A percentile compares a stretch with the other conserved stretches of the same genome.
phyloP scores from a whole-genome alignment of 1,140 invertebrate species.

The Lasioglossum albipes region DNA sequence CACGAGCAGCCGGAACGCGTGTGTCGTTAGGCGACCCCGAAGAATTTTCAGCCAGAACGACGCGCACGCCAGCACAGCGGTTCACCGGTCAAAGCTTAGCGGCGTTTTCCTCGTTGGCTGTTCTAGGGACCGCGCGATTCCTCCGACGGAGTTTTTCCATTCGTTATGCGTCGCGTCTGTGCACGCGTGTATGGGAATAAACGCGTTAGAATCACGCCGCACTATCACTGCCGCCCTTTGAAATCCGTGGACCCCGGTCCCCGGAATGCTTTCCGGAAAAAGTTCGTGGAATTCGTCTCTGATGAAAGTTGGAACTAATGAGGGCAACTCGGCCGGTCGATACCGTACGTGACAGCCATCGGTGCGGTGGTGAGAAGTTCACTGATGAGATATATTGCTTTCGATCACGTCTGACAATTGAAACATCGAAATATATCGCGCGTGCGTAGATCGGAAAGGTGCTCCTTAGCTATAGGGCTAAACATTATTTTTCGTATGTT shows the following conservation, averaged over 20 bases:
- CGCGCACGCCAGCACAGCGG: slow-evolving; percentile 11
- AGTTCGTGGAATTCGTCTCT: not conserved
- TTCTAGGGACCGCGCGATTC: not conserved
- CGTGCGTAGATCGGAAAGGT: no score
- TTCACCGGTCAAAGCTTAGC: slow-evolving; percentile 43
- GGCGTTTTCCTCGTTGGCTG: slow-evolving; percentile 6
- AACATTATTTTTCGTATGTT: no score
- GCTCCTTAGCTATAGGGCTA: no score
- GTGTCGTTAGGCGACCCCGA: slow-evolving; percentile 21
- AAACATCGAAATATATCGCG: no score
- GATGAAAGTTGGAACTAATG: not conserved
- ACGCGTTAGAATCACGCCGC: not conserved
- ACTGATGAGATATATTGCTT: no score
- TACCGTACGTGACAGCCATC: no score
- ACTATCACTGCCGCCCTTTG: slow-evolving; percentile 9
- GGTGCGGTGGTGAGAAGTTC: no score
- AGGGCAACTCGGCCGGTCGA: not conserved
- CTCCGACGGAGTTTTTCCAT: slow-evolving; percentile 6
- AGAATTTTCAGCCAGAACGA: slow-evolving; percentile 20
- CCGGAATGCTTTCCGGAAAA: not conserved
- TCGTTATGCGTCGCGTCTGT: not conserved
- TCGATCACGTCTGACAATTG: no score
- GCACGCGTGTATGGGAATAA: slow-evolving; percentile 1
- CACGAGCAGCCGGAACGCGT: not conserved
- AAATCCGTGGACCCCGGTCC: not conserved